Evolutionary conservation across 2,113 vertebrate genomes (phyloP).

Genomic region (Corydoras sp.): DNA sequence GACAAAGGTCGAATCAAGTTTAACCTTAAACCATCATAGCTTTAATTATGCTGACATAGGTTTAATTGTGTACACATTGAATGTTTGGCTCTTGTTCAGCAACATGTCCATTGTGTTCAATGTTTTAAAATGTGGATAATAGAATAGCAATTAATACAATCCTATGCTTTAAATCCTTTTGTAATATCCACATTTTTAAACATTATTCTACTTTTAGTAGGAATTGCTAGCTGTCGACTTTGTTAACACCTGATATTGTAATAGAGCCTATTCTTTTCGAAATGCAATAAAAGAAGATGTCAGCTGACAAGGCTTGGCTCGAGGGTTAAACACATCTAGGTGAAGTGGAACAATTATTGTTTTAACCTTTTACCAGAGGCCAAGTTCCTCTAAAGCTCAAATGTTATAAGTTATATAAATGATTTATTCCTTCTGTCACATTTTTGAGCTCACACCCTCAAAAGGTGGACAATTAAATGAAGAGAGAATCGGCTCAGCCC

Average conservation of each 20-base stretch:
- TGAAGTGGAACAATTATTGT: slow-evolving; percentile 60
- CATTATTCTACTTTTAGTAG: too few relatives aligned
- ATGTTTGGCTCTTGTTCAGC: too few relatives aligned
- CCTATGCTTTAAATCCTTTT: too few relatives aligned
- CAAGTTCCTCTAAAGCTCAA: slow-evolving; percentile 46
- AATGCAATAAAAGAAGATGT: not conserved
- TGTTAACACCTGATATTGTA: slow-evolving; percentile 3
- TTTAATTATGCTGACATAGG: too few relatives aligned
- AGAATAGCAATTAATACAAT: too few relatives aligned
- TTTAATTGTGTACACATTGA: too few relatives aligned
- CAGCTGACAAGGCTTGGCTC: slow-evolving; percentile 34
- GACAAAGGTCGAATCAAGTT: too few relatives aligned
- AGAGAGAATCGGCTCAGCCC: not conserved
- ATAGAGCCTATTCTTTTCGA: not conserved
- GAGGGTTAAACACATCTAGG: slow-evolving; percentile 43
- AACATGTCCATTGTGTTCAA: too few relatives aligned
- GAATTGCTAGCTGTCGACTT: not conserved
- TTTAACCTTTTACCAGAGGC: slow-evolving; percentile 47
- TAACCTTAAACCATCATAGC: too few relatives aligned
- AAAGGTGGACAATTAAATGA: slow-evolving; percentile 52
- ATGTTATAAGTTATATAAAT: slow-evolving; percentile 65
- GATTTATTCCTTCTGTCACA: slow-evolving; percentile 63
- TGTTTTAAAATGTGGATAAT: too few relatives aligned
- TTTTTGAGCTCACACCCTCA: slow-evolving; percentile 52
- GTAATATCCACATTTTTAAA: too few relatives aligned